Base-by-base conservation (phyloP, 2,888 invertebrate genomes). In the Hydroisotoma schaefferi region DNA sequence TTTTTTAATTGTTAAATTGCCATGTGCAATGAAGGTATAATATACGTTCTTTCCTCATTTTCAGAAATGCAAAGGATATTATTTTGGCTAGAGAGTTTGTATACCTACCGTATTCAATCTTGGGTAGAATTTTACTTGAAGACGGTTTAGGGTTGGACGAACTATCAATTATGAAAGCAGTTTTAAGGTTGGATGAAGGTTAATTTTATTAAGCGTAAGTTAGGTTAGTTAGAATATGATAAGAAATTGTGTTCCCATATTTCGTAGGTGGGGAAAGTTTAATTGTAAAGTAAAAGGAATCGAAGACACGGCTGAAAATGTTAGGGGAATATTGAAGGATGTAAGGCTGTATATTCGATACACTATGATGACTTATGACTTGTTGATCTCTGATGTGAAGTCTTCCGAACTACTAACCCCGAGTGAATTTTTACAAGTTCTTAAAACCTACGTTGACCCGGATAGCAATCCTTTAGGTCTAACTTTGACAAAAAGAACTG, bases 331-430 rank as follows among this genome's bases (percentile, higher is more conserved):
- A 3, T 28, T 60, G 33, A 51, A 48, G 15, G 59, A 49, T 18
- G 59, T 55, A 25, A 22, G 55, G 38, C 20, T 48, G 2, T 33
- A 48, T 25, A 48, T 60, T 22, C 47, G 59, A 8, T 60, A 55
- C 44, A 37, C 55, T n/a, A 23, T 38, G 18, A 60, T 60, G 20
- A 6, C 22, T 5, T 46, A 48, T 26, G 55, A 55, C 20, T 40
- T 55, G 40, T 55, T 60, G 12, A 48, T 55, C 2, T 33, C 33
- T 18, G 38, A 60, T 20, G 59, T 60, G 18, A 55, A 55, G 20
- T 51, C 55, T 18, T 52, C 48, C 18, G 55, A 37, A 20, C 48
- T 60, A 47, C 43, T 60, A 12, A 22, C n/a, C 20, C 27, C 48
- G 12, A 26, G 22, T 23, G 59, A 60, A 27, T 55, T 47, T 44